Conservation (phyloP, 30 jellyfish, hydroid and myxozoan genomes). For the Turritopsis dohrnii region DNA sequence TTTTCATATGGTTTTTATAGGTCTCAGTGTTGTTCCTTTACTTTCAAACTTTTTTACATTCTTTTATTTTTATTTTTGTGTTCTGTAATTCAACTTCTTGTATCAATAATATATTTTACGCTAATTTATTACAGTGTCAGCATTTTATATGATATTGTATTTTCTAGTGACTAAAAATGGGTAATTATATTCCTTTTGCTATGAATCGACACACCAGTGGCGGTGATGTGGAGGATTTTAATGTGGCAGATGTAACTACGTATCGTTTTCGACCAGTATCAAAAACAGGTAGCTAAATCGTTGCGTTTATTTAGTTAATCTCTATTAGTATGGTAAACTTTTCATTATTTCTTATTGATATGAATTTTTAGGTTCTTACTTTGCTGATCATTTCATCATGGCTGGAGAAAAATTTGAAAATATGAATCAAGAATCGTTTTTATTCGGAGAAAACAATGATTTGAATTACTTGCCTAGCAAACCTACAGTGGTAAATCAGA, state of each 20-base stretch:
- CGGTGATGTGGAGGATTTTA: slow-evolving; percentile 72
- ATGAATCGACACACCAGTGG: not conserved
- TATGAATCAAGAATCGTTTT: slow-evolving; percentile 77
- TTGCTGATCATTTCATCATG: slow-evolving; percentile 83
- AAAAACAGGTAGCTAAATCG: slow-evolving; percentile 55
- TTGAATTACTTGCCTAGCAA: slow-evolving; percentile 64
- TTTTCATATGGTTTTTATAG: too few relatives aligned
- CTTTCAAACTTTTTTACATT: not conserved
- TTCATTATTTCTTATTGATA: not conserved
- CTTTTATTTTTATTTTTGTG: not conserved
- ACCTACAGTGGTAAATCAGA: slow-evolving; percentile 78
- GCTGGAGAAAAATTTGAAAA: slow-evolving; percentile 93
- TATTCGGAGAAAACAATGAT: slow-evolving; percentile 91
- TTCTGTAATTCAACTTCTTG: not conserved
- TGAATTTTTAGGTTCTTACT: slow-evolving; percentile 55
- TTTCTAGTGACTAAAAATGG: slow-evolving; percentile 3
- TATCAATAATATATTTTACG: not conserved
- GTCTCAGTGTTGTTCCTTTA: too few relatives aligned
- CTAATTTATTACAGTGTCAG: not conserved
- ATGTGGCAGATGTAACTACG: slow-evolving; percentile 33
- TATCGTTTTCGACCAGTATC: slow-evolving; percentile 73
- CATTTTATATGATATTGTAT: not conserved
- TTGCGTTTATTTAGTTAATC: not conserved
- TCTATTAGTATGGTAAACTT: not conserved
- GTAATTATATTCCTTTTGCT: slow-evolving; percentile 19